Conservation (phyloP, 2,113 vertebrate species). For the Tragelaphus imberbis region DNA sequence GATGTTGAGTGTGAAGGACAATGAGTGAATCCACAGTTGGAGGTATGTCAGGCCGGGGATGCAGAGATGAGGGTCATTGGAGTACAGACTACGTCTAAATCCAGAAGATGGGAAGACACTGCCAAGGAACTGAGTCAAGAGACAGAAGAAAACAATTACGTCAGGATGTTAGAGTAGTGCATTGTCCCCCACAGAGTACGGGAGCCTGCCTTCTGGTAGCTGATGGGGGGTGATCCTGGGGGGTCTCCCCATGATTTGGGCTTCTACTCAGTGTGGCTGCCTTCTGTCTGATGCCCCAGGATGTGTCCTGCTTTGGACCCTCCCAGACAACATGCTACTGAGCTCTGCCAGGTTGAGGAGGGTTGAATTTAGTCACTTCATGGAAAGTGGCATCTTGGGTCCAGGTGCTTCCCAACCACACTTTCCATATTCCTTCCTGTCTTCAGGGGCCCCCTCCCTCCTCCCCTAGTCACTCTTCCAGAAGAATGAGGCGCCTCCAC, state of each 20-base stretch:
- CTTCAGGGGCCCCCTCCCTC: not conserved
- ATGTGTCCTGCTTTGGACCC: not conserved
- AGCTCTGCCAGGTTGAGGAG: not conserved
- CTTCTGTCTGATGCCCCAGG: not conserved
- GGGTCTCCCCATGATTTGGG: not conserved
- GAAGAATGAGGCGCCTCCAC: not conserved
- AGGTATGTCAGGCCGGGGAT: rapidly evolving
- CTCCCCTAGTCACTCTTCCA: not conserved
- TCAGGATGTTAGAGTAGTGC: rapidly evolving
- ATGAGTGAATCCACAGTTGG: not conserved
- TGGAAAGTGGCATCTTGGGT: rapidly evolving
- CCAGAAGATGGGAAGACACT: too few species aligned
- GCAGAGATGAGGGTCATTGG: rapidly evolving
- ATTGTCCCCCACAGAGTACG: not conserved
- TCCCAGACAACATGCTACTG: not conserved
- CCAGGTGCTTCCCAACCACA: not conserved
- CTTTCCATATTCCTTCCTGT: not conserved
- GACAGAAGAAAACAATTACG: not conserved
- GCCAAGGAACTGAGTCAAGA: not conserved
- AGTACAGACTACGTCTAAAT: too few species aligned
- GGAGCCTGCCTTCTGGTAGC: not conserved
- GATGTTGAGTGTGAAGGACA: not conserved
- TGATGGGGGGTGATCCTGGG: rapidly evolving
- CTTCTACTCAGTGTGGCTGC: not conserved
- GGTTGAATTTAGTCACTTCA: not conserved